Conservation (phyloP, 2,113 vertebrate genomes). For the Eonycteris spelaea region DNA sequence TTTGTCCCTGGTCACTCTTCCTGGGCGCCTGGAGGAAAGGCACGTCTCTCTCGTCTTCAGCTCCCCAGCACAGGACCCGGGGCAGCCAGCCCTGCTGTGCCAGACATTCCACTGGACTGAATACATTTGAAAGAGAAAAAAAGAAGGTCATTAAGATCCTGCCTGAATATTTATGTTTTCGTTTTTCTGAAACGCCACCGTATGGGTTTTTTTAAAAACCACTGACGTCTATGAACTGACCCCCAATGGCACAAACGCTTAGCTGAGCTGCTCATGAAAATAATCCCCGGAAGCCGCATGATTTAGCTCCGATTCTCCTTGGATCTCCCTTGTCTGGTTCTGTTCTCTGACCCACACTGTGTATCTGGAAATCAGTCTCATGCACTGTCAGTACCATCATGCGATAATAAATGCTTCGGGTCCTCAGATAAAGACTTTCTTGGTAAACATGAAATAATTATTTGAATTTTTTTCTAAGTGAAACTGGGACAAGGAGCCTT, state of each 20-base stretch:
- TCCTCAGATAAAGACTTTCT: background rate
- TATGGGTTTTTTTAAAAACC: background rate
- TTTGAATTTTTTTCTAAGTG: background rate
- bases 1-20: too few species aligned
- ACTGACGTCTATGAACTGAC: background rate
- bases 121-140: background rate
- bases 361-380: too few species aligned
- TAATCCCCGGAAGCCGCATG: background rate
- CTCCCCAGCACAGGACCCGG: background rate
- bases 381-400: background rate
- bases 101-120: background rate
- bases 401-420: background rate
- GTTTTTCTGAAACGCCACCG: background rate
- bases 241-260: background rate
- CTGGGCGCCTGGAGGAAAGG: background rate
- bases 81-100: too few species aligned
- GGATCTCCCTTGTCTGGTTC: fast-evolving
- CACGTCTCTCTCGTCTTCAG: background rate
- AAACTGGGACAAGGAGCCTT: background rate
- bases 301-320: background rate
- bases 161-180: too few species aligned
- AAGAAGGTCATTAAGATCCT: background rate
- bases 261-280: background rate
- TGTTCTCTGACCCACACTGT: fast-evolving
- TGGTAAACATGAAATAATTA: background rate